Evolutionary conservation across 2,888 invertebrate species (phyloP).

Genomic region (Operophtera brumata): DNA sequence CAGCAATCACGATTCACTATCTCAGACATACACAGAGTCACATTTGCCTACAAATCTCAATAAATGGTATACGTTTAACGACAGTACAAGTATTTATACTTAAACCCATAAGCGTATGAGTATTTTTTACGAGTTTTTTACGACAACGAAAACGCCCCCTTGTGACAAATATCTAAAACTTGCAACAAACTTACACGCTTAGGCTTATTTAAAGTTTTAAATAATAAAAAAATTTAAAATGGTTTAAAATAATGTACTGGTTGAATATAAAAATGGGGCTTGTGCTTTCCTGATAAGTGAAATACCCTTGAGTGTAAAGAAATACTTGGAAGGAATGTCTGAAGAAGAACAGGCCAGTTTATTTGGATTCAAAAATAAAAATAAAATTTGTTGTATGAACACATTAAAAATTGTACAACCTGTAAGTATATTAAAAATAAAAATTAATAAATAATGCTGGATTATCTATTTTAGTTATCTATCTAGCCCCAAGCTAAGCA

Average conservation of each 20-base stretch:
- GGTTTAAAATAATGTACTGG: constrained; percentile 1
- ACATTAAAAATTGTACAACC: too few species aligned
- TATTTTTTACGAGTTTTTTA: constrained; percentile 47
- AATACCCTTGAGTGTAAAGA: too few species aligned
- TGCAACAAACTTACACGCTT: constrained; percentile 7
- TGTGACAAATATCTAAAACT: constrained; percentile 31
- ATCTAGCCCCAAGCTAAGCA: too few species aligned
- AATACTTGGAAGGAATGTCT: too few species aligned
- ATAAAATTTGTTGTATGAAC: too few species aligned
- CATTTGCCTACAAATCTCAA: constrained; percentile 22
- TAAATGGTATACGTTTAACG: constrained; percentile 34
- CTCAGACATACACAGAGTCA: constrained; percentile 25
- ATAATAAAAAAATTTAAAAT: background rate
- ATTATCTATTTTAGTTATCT: too few species aligned
- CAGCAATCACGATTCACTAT: constrained; percentile 9
- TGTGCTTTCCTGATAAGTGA: too few species aligned
- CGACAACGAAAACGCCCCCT: constrained; percentile 29
- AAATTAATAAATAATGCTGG: too few species aligned
- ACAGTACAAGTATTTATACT: constrained; percentile 51
- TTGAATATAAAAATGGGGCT: background rate
- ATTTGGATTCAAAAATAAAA: too few species aligned
- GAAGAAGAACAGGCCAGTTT: too few species aligned
- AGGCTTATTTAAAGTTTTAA: constrained; percentile 15
- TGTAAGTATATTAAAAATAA: too few species aligned
- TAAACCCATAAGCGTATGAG: constrained; percentile 33